Evolutionary conservation across 2,113 vertebrate genomes (phyloP), one percentile per base, ranked within the genome.

Genomic region (Sciurus niger): DNA sequence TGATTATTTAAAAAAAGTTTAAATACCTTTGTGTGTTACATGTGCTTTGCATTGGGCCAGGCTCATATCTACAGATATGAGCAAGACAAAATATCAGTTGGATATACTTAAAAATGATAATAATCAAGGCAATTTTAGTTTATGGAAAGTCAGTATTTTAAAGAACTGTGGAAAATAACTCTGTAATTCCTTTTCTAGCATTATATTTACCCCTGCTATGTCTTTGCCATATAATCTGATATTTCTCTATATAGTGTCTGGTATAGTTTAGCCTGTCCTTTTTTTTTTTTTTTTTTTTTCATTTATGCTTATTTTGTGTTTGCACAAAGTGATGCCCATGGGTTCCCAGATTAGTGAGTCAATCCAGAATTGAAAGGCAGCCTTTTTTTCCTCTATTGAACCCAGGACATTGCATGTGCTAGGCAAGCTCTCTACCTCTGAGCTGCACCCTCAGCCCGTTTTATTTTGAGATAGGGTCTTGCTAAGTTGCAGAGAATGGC

Each of bases 261-360:
- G 37, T 46, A 84, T 74, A 83, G 16, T 46, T 73, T 86, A 67
- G 17, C 32, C 86, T 4, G 40, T 40, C 40, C 40, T 40, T 40
- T 40, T 40, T 40, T 40, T 84, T 20, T 73, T 84, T 88, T 48
- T 67, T 82, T 43, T 22, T 18, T 82, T 11, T 37, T 34, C 73
- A 70, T 65, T 87, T 91, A 87, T 53, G 32, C 55, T 92, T 55
- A 43, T 88, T 93, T 86, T 91, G 22, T 78, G n/a, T 97, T 77
- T 90, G 43, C 70, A 91, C 46, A 53, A 53, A 68, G 51, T n/a
- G 77, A 95, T 77, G 60, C 13, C 13, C 6, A 4, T 18, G 14
- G 8, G 20, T 70, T 93, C 60, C 73, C 34, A 51, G 63, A 40
- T 40, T 40, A 40, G 40, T 4, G 40, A 55, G 25, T 87, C 43